Evolutionary conservation across 2,888 invertebrate genomes (phyloP).

Genomic region (Prosapia bicincta): DNA sequence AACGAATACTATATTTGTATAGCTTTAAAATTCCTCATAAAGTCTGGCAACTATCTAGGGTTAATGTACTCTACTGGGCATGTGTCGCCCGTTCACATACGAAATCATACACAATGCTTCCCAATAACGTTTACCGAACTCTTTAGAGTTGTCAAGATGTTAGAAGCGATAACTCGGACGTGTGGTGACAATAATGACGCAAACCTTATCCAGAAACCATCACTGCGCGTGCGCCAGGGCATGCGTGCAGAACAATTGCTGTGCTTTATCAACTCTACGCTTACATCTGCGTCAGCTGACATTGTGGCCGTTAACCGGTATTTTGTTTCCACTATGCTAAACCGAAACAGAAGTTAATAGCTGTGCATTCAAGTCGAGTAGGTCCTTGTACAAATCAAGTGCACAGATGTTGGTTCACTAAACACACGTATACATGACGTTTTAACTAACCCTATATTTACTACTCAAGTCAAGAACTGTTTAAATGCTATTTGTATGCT

Average conservation of each 20-base stretch:
- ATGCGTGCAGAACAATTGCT: neutral
- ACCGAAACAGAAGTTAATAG: neutral
- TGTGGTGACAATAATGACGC: neutral
- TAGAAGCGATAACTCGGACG: neutral
- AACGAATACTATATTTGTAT: too few species aligned
- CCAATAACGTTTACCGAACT: neutral
- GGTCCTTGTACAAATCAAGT: neutral
- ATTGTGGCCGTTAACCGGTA: neutral
- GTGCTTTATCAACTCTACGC: neutral
- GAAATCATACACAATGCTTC: neutral
- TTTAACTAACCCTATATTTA: too few species aligned
- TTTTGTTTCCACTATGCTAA: neutral
- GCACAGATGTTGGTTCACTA: neutral
- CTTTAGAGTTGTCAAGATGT: neutral
- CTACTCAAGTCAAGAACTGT: too few species aligned
- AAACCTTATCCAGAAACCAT: neutral
- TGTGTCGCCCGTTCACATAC: neutral
- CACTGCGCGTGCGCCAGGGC: neutral
- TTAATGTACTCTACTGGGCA: neutral
- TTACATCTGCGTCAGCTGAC: neutral
- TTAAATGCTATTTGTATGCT: too few species aligned
- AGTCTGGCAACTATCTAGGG: neutral
- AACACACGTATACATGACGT: too few species aligned
- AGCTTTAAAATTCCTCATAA: too few species aligned
- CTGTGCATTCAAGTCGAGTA: neutral